Evolutionary conservation across 2,797 vertebrate species (phyloP), one percentile per base, ranked within the genome.

Genomic region (Pantherophis vulpinus): DNA sequence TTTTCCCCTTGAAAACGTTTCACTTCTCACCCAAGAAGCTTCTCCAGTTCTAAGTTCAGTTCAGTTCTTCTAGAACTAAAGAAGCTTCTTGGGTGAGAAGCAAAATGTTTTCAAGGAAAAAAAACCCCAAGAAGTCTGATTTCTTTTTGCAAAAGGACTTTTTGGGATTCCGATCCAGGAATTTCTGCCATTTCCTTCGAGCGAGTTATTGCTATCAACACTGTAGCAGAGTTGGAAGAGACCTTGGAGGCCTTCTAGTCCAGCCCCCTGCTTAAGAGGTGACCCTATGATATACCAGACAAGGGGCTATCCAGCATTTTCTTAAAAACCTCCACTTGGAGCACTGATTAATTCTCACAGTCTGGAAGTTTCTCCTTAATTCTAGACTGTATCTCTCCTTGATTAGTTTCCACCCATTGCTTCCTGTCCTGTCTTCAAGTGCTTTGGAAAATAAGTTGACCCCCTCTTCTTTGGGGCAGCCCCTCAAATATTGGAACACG

Each of bases 401-500:
- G n/a, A 32, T 70, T 0, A 70, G n/a, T 70, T 70, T 32, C 29
- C n/a, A 16, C 0, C 13, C 13, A 0, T 70, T 70, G 63, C 5
- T 70, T 16, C n/a, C 32, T 32, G 0, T 70, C 2, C 63, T 70
- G 1, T 1, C 29, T 2, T 70, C 63, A 32, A 5, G 63, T 0
- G 5, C 13, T 7, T 70, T 32, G 63, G 63, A 70, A 0, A 70
- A 32, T 16, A 70, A 2, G 0, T 70, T 70, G 63, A 70, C n/a
- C 0, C n/a, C n/a, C n/a, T 16, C 29, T 16, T 32, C 63, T 70
- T 7, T 70, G 13, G 0, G 63, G 13, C 5, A 70, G 5, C n/a
- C 14, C 63, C 63, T 16, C 0, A 70, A 0, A 16, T 70, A 16
- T 0, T 70, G n/a, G 5, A 32, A 70, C 0, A 0, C 5, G 7